Percentiles rank a stretch among this genome's conserved stretches.
phyloP scores from a whole-genome alignment of 2,113 vertebrate species.

The Hydrochoerus hydrochaeris region DNA sequence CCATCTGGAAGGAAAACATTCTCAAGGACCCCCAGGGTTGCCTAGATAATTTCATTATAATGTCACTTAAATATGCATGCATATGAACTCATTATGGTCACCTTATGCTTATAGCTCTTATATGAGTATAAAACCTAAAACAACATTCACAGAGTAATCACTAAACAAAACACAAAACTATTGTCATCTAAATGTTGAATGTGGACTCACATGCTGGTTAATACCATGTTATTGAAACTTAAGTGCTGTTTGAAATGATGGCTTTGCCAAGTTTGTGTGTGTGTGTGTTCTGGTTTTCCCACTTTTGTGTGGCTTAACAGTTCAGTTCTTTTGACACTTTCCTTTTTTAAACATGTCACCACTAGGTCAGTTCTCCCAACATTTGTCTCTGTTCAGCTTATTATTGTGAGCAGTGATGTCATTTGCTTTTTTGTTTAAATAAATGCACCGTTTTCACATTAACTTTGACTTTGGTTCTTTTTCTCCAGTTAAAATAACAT shows the following conservation, averaged over 20 bases:
- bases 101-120: neutral
- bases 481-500: neutral
- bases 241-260: neutral
- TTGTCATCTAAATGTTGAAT: neutral
- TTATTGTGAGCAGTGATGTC: neutral
- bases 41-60: neutral
- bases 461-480: neutral
- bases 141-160: neutral
- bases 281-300: neutral
- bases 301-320: neutral
- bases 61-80: neutral
- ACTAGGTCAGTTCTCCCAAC: neutral
- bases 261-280: neutral
- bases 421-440: slow-evolving; percentile 37
- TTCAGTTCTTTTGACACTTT: neutral
- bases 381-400: neutral
- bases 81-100: neutral
- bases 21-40: neutral
- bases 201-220: neutral
- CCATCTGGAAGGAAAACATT: neutral
- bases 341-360: neutral
- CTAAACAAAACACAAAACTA: neutral
- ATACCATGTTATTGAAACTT: neutral
- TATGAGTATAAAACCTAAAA: neutral
- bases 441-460: neutral